Conservation (phyloP, 1,140 invertebrate genomes). For the Yoshiicerus persimilis region DNA sequence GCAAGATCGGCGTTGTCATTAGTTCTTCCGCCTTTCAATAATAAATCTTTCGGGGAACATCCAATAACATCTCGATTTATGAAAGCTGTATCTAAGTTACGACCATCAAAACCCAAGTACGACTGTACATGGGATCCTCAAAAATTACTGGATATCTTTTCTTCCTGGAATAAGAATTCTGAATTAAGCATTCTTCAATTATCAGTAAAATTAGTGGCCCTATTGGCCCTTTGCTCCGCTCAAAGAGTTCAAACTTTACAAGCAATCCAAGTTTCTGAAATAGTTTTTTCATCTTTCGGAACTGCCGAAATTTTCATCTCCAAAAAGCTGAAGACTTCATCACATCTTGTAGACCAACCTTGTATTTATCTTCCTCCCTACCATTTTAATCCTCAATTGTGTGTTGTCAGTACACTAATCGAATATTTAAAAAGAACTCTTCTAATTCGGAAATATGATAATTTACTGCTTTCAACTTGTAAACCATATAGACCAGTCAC, state of each 20-base stretch:
- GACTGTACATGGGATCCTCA: not conserved
- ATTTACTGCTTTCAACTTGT: not conserved
- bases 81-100: not conserved
- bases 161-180: not conserved
- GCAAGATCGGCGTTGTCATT: not conserved
- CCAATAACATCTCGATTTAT: conserved; percentile 14
- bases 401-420: not conserved
- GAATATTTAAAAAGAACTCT: not conserved
- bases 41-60: not conserved
- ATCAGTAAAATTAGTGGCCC: not conserved
- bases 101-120: conserved; percentile 17
- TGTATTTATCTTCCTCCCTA: not conserved
- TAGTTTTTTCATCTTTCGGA: not conserved
- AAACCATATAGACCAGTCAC: not conserved
- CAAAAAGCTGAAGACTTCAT: not conserved
- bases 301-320: not conserved
- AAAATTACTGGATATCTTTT: not conserved
- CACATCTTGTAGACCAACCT: not conserved
- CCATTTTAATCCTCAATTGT: not conserved
- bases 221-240: not conserved
- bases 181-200: not conserved
- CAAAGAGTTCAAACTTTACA: conserved; percentile 10
- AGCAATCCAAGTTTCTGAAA: not conserved
- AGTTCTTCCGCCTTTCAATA: not conserved
- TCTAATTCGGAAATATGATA: not conserved